phyloP scores from a whole-genome alignment of 2,113 vertebrate genomes.

The Opisthocomus hoazin region DNA sequence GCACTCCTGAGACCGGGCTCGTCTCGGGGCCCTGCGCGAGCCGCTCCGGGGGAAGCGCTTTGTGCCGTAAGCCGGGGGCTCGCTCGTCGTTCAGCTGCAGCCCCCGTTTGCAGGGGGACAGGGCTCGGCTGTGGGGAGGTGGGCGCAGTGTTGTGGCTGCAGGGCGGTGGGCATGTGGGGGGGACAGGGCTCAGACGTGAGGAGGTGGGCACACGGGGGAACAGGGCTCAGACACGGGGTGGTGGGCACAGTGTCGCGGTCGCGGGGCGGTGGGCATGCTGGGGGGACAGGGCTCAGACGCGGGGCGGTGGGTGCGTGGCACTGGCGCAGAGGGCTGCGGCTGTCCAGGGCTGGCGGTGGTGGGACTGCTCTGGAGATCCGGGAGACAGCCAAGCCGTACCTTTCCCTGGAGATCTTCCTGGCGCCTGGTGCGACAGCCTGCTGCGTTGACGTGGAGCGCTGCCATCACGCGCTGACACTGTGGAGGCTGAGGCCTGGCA shows the following conservation, averaged over 20 bases:
- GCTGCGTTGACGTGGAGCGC: neutral
- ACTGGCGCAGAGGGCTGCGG: neutral
- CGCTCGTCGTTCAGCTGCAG: too few relatives aligned
- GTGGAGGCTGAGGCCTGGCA: neutral
- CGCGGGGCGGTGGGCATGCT: neutral
- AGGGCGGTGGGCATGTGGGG: neutral
- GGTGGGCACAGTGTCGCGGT: too few relatives aligned
- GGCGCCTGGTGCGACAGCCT: neutral
- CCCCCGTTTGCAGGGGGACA: too few relatives aligned
- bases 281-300: neutral
- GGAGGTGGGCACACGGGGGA: too few relatives aligned
- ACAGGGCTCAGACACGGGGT: neutral
- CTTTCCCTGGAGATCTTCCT: neutral
- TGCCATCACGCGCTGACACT: neutral
- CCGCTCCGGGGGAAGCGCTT: neutral
- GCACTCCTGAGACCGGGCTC: neutral
- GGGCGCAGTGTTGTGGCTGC: too few relatives aligned
- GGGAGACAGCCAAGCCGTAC: neutral
- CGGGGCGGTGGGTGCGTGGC: too few relatives aligned
- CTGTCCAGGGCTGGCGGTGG: too few relatives aligned
- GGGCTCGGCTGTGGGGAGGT: neutral
- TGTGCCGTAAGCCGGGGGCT: accelerated
- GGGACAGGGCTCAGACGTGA: neutral
- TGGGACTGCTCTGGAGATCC: too few relatives aligned
- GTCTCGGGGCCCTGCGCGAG: accelerated